Percentiles rank a stretch among this genome's conserved stretches.
Evolutionary conservation across 1,140 invertebrate genomes (phyloP).

Genomic region (Drosophila lacteicornis): DNA sequence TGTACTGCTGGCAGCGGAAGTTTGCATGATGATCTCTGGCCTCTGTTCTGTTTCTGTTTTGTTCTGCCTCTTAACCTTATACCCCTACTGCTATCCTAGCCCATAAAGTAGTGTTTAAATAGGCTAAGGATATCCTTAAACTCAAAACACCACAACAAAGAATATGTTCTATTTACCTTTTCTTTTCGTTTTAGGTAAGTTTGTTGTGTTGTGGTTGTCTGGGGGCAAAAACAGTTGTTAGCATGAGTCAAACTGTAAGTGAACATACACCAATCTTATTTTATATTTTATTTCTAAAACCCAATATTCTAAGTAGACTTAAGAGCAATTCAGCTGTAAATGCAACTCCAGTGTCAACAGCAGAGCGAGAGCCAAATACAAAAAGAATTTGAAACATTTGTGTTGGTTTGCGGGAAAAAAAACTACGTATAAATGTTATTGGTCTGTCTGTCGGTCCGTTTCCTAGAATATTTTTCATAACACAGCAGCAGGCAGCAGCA

Average conservation of each 20-base stretch:
- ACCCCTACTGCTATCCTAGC: background rate
- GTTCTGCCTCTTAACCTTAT: background rate
- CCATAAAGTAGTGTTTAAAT: conserved; percentile 35
- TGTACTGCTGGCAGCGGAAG: conserved; percentile 39
- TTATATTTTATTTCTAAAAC: conserved; percentile 17
- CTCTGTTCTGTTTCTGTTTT: background rate
- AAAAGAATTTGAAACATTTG: conserved; percentile 41
- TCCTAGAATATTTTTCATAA: conserved; percentile 63
- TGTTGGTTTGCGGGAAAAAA: conserved; percentile 23
- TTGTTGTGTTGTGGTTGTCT: conserved; percentile 62
- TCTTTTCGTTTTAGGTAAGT: conserved; percentile 76
- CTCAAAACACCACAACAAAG: conserved; percentile 6
- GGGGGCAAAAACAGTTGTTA: conserved; percentile 47
- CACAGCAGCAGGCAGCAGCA: conserved; percentile 10
- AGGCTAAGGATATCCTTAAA: conserved; percentile 36
- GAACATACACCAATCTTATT: conserved; percentile 28
- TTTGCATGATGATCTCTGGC: conserved; percentile 32
- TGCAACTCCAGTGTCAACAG: conserved; percentile 31
- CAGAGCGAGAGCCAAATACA: conserved; percentile 6
- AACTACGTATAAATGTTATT: conserved; percentile 40
- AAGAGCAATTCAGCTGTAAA: conserved; percentile 30
- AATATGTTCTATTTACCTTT: conserved; percentile 33
- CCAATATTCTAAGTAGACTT: conserved; percentile 39
- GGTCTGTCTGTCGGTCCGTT: conserved; percentile 24
- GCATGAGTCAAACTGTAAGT: conserved; percentile 77